These are phyloP conservation scores for Eristalis arbustorum DNA, from an alignment of 2,888 invertebrate species.

Conservation along the genomic window DNA sequence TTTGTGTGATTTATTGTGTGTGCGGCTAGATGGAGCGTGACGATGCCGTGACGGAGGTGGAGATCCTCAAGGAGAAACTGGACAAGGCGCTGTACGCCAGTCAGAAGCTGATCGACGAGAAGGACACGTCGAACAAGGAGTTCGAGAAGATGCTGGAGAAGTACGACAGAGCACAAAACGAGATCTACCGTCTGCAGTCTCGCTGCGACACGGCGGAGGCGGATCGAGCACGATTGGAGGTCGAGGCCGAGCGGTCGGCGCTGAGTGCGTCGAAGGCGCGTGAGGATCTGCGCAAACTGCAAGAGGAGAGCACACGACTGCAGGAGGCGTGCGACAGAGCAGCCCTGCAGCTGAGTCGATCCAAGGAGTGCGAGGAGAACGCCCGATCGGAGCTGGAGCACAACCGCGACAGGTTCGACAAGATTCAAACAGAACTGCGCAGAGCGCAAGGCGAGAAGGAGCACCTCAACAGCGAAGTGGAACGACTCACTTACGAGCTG, in stretches of 20 bases:
- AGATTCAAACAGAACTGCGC: constrained; percentile 91
- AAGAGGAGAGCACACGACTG: constrained; percentile 91
- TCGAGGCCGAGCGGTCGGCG: constrained; percentile 92
- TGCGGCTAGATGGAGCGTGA: constrained; percentile 89
- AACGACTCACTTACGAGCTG: constrained; percentile 91
- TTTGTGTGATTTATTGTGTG: not conserved
- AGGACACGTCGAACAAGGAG: constrained; percentile 93
- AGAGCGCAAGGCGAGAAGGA: constrained; percentile 92
- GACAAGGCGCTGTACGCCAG: constrained; percentile 92
- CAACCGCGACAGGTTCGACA: constrained; percentile 93
- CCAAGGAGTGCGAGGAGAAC: constrained; percentile 95
- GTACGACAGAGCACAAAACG: constrained; percentile 94
- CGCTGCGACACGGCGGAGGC: constrained; percentile 93
- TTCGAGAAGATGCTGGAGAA: constrained; percentile 95
- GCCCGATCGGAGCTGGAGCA: constrained; percentile 94
- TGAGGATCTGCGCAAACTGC: constrained; percentile 92
- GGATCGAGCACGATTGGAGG: constrained; percentile 91
- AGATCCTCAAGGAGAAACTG: constrained; percentile 92
- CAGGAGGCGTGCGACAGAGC: constrained; percentile 95
- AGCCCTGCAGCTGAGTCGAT: constrained; percentile 90
- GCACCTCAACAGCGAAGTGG: constrained; percentile 90
- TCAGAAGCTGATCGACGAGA: constrained; percentile 92
- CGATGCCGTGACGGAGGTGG: constrained; percentile 91
- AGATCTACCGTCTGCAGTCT: constrained; percentile 92
- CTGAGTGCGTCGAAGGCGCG: constrained; percentile 89